Evolutionary conservation across 2,888 invertebrate genomes (phyloP).

Genomic region (Stenichneumon culpator): DNA sequence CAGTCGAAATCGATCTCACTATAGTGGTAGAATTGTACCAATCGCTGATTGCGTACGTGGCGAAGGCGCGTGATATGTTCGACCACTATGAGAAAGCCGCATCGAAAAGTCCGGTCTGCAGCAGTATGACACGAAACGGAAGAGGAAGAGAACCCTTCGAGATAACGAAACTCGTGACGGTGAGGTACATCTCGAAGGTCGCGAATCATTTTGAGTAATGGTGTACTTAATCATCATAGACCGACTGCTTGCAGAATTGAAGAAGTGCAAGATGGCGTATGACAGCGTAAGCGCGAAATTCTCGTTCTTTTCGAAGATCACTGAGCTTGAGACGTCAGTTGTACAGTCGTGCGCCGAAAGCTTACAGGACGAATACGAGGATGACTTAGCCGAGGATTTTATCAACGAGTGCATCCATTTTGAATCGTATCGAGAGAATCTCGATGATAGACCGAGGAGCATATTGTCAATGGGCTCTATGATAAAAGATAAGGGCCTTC

Average conservation of each 20-base stretch:
- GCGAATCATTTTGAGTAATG: conserved; percentile 1
- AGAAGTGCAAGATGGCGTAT: conserved; percentile 28
- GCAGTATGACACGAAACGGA: background rate
- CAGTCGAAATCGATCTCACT: background rate
- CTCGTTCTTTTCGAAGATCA: conserved; percentile 71
- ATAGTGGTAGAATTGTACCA: conserved; percentile 15
- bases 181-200: conserved; percentile 9
- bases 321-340: conserved; percentile 58
- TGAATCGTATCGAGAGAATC: conserved; percentile 63
- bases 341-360: conserved; percentile 57
- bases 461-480: conserved; percentile 59
- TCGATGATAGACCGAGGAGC: conserved; percentile 37
- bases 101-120: conserved; percentile 13
- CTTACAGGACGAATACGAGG: conserved; percentile 67
- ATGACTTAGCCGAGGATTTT: conserved; percentile 72
- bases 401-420: conserved; percentile 69
- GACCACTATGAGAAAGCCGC: conserved; percentile 9
- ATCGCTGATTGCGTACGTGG: background rate
- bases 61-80: conserved; percentile 2
- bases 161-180: conserved; percentile 12
- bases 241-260: conserved; percentile 31
- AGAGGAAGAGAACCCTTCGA: conserved; percentile 8
- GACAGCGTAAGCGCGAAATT: conserved; percentile 36
- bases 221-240: conserved; percentile 14
- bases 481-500: conserved; percentile 71